Conservation (phyloP, 2,888 invertebrate species). For the Leptogaster cylindrica region DNA sequence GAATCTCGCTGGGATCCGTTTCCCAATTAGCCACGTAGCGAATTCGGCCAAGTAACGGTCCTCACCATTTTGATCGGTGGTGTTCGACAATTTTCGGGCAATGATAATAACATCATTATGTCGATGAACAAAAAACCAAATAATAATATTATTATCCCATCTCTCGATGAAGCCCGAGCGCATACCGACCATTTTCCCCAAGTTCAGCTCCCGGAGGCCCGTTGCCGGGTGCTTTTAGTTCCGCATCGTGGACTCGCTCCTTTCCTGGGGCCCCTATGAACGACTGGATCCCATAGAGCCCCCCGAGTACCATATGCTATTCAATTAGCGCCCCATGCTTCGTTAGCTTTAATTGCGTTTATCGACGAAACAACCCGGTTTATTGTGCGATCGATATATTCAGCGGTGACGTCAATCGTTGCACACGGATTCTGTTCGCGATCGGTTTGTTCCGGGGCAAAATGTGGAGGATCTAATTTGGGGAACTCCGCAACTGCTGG, state of each 20-base stretch:
- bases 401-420: background rate
- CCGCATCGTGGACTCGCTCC: conserved; percentile 2
- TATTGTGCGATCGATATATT: background rate
- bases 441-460: background rate
- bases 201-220: background rate
- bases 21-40: background rate
- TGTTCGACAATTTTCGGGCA: background rate
- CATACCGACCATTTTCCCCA: background rate
- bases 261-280: background rate
- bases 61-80: background rate
- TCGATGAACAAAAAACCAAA: background rate
- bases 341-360: conserved; percentile 11
- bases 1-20: background rate
- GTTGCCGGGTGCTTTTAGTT: conserved; percentile 4
- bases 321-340: conserved; percentile 22
- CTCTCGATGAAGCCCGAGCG: background rate
- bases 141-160: background rate
- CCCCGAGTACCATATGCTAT: conserved; percentile 9
- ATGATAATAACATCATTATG: background rate
- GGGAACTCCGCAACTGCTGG: no score
- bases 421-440: background rate
- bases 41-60: background rate
- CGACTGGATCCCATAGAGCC: background rate
- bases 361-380: background rate
- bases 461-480: no score